Evolutionary conservation across 2,797 vertebrate species (phyloP), one percentile per base, ranked within the genome.

Genomic region (Limosa lapponica): DNA sequence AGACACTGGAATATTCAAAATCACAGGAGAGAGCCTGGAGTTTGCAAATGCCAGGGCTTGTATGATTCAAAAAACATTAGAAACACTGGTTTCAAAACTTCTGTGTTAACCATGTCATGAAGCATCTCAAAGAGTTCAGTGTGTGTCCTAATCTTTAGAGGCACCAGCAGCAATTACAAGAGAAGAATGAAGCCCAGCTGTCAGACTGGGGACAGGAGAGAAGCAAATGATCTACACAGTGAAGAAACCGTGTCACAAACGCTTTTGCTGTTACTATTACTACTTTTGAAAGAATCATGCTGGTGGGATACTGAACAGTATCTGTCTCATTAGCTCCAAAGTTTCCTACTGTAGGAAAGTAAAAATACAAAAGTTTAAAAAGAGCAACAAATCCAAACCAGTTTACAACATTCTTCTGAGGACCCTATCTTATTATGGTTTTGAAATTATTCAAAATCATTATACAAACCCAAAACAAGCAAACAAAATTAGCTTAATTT

Each of bases 221-320:
- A 16, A 62, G 5, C 11, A 59, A 80, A 59, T 32, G 28, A 71
- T 59, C 54, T 24, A 78, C 13, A 49, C 12, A 85, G 84, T 61
- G 46, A 96, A 96, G 93, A 96, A 96, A 95, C 90, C 65, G 51
- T 32, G 73, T 37, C 71, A 88, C 74, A 95, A 72, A 87, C 34
- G 43, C 55, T 89, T 75, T 84, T 55, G 39, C 65, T 93, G 54
- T 96, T 96, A 92, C 75, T 96, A 44, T 80, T 71, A 92, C 59
- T 97, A 93, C 82, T 90, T 81, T 49, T 62, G 74, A 32, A 89
- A 93, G 51, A 54, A 20, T 57, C 57, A 65, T 36, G 37, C 70
- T 89, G 32, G 34, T 71, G 36, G n/a, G n/a, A 62, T 23, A 89
- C 43, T 74, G 49, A 90, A 78, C 16, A 64, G 23, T 24, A 69